phyloP scores from a whole-genome alignment of 2,888 invertebrate species.

The Drosophila heteroneura region DNA sequence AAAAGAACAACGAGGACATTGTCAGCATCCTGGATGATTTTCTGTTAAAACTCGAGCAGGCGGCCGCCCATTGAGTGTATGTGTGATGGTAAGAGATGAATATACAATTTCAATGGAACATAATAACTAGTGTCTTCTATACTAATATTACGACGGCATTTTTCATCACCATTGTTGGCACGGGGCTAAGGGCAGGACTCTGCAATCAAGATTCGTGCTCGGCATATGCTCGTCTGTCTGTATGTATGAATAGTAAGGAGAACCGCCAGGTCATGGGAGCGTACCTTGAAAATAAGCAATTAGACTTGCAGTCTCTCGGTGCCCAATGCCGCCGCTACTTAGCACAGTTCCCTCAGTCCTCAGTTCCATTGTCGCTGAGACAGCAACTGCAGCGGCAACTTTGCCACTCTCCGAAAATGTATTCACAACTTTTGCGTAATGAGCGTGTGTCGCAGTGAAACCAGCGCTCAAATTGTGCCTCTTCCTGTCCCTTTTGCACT shows the following conservation, averaged over 20 bases:
- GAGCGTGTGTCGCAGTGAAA: slow-evolving; percentile 66
- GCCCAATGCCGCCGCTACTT: slow-evolving; percentile 7
- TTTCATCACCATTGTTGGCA: slow-evolving; percentile 38
- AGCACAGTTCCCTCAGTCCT: slow-evolving; percentile 10
- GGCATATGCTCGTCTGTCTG: slow-evolving; percentile 14
- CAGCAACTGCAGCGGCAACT: slow-evolving; percentile 36
- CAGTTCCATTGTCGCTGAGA: slow-evolving; percentile 11
- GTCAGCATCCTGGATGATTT: slow-evolving; percentile 25
- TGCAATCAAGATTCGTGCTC: slow-evolving; percentile 45
- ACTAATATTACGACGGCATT: slow-evolving; percentile 33
- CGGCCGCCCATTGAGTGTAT: slow-evolving; percentile 13
- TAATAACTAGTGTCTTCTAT: slow-evolving; percentile 30
- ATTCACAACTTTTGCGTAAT: slow-evolving; percentile 70
- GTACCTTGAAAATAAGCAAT: slow-evolving; percentile 34
- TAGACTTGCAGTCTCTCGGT: slow-evolving; percentile 20
- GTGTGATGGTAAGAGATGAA: slow-evolving; percentile 11
- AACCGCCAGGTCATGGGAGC: slow-evolving; percentile 32
- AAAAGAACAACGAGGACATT: slow-evolving; percentile 18
- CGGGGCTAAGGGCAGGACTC: slow-evolving; percentile 16
- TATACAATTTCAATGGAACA: slow-evolving; percentile 42
- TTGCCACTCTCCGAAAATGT: slow-evolving; percentile 48
- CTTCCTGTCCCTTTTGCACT: slow-evolving; percentile 28
- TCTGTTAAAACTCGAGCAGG: not conserved
- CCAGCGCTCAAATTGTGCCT: slow-evolving; percentile 46
- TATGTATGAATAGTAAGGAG: slow-evolving; percentile 3